Base-by-base conservation (phyloP, 2,797 vertebrate genomes). In the Myripristis murdjan region DNA sequence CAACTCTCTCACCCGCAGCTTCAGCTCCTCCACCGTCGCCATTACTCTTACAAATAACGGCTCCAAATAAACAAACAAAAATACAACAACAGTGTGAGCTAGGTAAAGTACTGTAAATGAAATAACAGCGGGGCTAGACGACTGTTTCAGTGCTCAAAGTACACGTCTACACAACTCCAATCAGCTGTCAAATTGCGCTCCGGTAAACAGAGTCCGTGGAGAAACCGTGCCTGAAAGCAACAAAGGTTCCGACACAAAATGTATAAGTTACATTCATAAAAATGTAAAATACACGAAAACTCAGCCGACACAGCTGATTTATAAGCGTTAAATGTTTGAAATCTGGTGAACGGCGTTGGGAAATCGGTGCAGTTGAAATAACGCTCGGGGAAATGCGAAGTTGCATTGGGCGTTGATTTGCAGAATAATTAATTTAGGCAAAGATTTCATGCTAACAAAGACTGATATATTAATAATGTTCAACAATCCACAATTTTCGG, bases 1-100 rank as follows among this genome's bases (percentile, higher is more conserved):
- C 86, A 99, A 77, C 84, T 98, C 96, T 62, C 91, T 88, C 23
- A 99, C 92, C 0, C 96, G 92, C 81, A 90, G 91, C 93, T 94
- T 96, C 83, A 99, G 92, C 77, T 87, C 93, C 88, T 97, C 94
- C 14, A 96, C 82, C 0, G 95, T 93, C 22, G 94, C 64, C 95
- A 96, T 96, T 1, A 7, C 8, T 18, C 3, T 20, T 24, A 4
- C 1, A 5, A 39, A 47, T 1, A 8, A 5, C 52, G 5, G 22
- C 5, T n/a, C 43, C 15, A 4, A 4, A 37, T 1, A 9, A 54
- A 43, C n/a, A n/a, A n/a, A n/a, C n/a, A n/a, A n/a, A n/a, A n/a
- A n/a, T n/a, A n/a, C n/a, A n/a, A n/a, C n/a, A n/a, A n/a, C n/a
- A 16, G 26, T 0, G 15, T 1, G 0, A 47, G 5, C 0, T 0